A percentile compares a stretch with the other conserved stretches of the same genome.
Evolutionary conservation across 2,797 vertebrate species (phyloP).

Genomic region (Lerista edwardsae): DNA sequence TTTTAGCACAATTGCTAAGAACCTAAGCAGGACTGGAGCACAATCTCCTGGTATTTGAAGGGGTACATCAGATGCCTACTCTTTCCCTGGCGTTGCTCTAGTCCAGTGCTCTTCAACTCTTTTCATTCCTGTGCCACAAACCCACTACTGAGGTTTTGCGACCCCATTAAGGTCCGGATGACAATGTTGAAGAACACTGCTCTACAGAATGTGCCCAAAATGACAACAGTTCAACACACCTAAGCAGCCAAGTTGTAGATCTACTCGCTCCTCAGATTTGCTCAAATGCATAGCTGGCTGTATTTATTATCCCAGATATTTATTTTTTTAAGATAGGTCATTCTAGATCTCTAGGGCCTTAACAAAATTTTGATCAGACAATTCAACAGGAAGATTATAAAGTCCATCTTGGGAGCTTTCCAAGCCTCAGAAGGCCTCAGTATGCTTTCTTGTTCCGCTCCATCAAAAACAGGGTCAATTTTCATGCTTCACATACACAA

Average conservation of each 20-base stretch:
- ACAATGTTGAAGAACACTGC: too few relatives aligned
- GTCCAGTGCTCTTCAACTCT: too few relatives aligned
- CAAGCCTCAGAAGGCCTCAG: not conserved
- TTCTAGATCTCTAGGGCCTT: not conserved
- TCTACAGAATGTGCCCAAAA: not conserved
- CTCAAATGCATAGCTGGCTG: not conserved
- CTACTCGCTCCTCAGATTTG: not conserved
- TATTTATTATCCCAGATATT: not conserved
- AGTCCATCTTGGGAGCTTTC: not conserved
- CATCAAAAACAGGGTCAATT: not conserved
- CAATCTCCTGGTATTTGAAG: too few relatives aligned
- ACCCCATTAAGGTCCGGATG: too few relatives aligned
- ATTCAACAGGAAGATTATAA: not conserved
- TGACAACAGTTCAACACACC: not conserved
- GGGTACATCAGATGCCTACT: too few relatives aligned
- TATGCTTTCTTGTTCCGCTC: not conserved
- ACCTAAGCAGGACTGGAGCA: too few relatives aligned
- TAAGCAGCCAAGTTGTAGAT: not conserved
- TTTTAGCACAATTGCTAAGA: too few relatives aligned
- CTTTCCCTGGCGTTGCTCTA: too few relatives aligned
- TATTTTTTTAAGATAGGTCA: not conserved
- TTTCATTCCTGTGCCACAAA: too few relatives aligned
- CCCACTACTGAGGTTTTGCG: too few relatives aligned
- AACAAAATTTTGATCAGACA: not conserved
- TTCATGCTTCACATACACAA: not conserved